Percentiles rank a stretch among this genome's conserved stretches.
These are phyloP conservation scores for Caranx melampygus DNA, from an alignment of 2,113 vertebrate genomes.

Conservation along the genomic window DNA sequence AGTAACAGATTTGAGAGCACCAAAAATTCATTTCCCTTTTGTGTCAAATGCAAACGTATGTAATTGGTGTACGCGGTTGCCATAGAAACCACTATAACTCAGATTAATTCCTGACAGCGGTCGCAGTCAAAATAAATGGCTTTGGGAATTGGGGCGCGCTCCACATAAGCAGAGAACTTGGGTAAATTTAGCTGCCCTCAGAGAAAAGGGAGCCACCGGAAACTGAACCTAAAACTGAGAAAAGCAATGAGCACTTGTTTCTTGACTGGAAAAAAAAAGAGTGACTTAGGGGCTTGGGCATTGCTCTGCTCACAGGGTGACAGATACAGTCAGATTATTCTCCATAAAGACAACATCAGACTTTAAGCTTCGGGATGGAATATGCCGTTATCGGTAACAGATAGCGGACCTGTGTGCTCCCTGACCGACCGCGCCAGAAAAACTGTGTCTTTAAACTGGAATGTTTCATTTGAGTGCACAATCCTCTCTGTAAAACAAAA, in stretches of 20 bases:
- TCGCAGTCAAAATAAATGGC: slow-evolving; percentile 83
- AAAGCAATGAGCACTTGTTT: not conserved
- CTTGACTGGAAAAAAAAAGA: not conserved
- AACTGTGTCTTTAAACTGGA: not conserved
- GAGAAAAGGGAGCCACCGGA: slow-evolving; percentile 20
- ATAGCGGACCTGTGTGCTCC: not conserved
- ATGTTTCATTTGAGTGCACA: not conserved
- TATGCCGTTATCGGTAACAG: not conserved
- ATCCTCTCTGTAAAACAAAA: not conserved
- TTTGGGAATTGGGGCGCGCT: slow-evolving; percentile 82
- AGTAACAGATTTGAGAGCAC: slow-evolving; percentile 26
- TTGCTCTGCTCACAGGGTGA: not conserved
- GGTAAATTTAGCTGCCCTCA: slow-evolving; percentile 78
- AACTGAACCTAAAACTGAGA: slow-evolving; percentile 1
- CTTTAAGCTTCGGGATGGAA: not conserved
- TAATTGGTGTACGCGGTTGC: slow-evolving; percentile 78
- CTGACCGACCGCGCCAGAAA: not conserved
- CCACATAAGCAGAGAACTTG: slow-evolving; percentile 73
- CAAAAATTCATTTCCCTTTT: slow-evolving; percentile 30
- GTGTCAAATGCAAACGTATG: slow-evolving; percentile 66
- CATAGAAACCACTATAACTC: slow-evolving; percentile 77
- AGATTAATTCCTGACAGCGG: slow-evolving; percentile 79
- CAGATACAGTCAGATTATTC: not conserved
- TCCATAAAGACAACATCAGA: not conserved
- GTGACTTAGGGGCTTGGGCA: not conserved